phyloP scores from a whole-genome alignment of 2,113 vertebrate species.

The Bujurquina vittata region DNA sequence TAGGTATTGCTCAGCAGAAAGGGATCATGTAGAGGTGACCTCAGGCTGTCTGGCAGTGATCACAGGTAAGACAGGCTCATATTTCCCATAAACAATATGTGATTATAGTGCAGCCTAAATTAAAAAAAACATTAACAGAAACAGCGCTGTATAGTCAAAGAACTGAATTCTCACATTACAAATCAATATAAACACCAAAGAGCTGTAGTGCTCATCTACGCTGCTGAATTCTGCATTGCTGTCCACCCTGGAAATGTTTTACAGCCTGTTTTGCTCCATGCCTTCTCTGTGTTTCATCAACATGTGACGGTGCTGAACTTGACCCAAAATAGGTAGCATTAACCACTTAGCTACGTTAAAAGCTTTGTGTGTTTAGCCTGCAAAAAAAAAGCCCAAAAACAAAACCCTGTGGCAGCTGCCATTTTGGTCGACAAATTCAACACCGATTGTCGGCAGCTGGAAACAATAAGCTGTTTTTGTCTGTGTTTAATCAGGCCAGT shows the following conservation, averaged over 20 bases:
- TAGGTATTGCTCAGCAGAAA: slow-evolving; percentile 39
- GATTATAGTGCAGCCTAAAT: neutral
- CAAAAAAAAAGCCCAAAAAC: neutral
- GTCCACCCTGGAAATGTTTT: neutral
- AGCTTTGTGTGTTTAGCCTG: neutral
- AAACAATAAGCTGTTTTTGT: neutral
- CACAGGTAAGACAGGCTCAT: neutral
- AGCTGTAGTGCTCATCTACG: neutral
- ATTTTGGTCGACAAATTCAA: neutral
- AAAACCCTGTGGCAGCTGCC: neutral
- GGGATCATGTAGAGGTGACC: slow-evolving; percentile 49
- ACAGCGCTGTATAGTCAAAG: neutral
- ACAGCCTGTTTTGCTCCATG: neutral
- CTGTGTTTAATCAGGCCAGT: neutral
- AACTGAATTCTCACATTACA: neutral
- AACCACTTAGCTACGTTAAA: neutral
- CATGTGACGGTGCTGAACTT: neutral
- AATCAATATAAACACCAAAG: slow-evolving; percentile 18
- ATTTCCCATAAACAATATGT: neutral
- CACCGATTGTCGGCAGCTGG: neutral
- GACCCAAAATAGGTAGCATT: neutral
- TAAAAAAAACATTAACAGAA: neutral
- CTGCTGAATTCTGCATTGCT: neutral
- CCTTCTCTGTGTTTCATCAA: neutral
- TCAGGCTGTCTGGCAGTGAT: slow-evolving; percentile 32